Evolutionary conservation across 2,113 vertebrate genomes (phyloP).

Genomic region (Pteronura brasiliensis): DNA sequence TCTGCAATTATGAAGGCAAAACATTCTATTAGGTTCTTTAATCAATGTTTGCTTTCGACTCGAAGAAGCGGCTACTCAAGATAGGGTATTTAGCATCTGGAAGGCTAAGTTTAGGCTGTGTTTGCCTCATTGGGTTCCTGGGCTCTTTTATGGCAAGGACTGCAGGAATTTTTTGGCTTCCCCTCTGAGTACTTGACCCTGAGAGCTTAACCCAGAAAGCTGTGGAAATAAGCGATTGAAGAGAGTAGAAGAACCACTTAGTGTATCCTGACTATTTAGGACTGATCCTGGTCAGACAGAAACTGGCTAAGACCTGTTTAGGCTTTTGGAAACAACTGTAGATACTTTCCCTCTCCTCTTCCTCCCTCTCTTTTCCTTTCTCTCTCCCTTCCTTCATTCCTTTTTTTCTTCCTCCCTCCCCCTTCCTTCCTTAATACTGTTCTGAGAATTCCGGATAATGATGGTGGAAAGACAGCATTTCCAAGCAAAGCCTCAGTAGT

Average conservation of each 20-base stretch:
- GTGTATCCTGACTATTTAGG: background rate
- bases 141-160: background rate
- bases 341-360: background rate
- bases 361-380: background rate
- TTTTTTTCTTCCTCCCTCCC: no score
- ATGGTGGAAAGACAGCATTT: background rate
- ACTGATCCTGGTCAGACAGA: background rate
- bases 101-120: conserved; percentile 24
- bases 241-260: background rate
- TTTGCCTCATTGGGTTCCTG: background rate
- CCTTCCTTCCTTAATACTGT: background rate
- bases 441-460: background rate
- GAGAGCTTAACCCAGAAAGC: conserved; percentile 29
- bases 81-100: conserved; percentile 18
- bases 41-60: conserved; percentile 65
- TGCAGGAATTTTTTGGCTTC: background rate
- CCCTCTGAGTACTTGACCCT: conserved; percentile 13
- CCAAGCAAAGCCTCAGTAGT: background rate
- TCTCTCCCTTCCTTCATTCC: background rate
- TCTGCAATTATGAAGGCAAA: conserved; percentile 65
- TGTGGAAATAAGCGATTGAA: conserved; percentile 42
- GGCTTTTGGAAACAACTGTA: background rate
- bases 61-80: background rate
- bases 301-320: background rate
- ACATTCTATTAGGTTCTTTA: conserved; percentile 62